Conservation (phyloP, 2,113 vertebrate species). For the Oostethus manadensis region DNA sequence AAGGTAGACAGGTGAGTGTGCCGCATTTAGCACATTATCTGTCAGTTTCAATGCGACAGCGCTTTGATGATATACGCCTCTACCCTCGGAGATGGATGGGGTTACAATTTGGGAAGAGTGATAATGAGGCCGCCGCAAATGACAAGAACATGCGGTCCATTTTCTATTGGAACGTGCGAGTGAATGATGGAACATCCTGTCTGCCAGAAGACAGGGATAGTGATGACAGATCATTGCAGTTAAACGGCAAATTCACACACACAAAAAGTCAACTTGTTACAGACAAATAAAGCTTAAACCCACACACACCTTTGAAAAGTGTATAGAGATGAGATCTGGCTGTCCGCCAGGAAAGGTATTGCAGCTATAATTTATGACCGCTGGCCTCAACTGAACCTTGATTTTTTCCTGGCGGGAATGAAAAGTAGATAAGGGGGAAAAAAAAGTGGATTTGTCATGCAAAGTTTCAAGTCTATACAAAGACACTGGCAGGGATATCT, state of each 20-base stretch:
- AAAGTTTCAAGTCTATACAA: neutral
- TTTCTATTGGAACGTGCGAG: slow-evolving; percentile 16
- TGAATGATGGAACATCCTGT: slow-evolving; percentile 26
- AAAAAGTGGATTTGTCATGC: slow-evolving; percentile 16
- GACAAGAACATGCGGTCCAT: slow-evolving; percentile 22
- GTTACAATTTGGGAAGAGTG: slow-evolving; percentile 17
- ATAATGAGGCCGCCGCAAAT: slow-evolving; percentile 16
- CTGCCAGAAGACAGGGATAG: slow-evolving; percentile 17
- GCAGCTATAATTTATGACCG: slow-evolving; percentile 47
- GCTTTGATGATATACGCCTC: slow-evolving; percentile 5
- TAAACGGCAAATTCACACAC: slow-evolving; percentile 16
- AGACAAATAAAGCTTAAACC: slow-evolving; percentile 1
- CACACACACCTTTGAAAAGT: slow-evolving; percentile 29
- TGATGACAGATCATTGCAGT: slow-evolving; percentile 43
- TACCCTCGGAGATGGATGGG: slow-evolving; percentile 10
- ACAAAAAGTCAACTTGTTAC: neutral
- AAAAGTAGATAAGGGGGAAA: slow-evolving; percentile 23
- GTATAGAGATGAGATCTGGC: slow-evolving; percentile 41
- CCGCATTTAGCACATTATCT: slow-evolving; percentile 11
- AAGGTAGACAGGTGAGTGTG: slow-evolving; percentile 1
- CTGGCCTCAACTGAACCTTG: slow-evolving; percentile 26
- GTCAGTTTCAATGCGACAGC: slow-evolving; percentile 4
- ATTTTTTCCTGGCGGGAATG: slow-evolving; percentile 40
- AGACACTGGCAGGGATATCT: neutral
- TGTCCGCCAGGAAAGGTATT: slow-evolving; percentile 48